A percentile compares a stretch with the other conserved stretches of the same genome.
These are phyloP conservation scores for Eulemur mongoz DNA, from an alignment of 2,797 vertebrate genomes.

Conservation along the genomic window DNA sequence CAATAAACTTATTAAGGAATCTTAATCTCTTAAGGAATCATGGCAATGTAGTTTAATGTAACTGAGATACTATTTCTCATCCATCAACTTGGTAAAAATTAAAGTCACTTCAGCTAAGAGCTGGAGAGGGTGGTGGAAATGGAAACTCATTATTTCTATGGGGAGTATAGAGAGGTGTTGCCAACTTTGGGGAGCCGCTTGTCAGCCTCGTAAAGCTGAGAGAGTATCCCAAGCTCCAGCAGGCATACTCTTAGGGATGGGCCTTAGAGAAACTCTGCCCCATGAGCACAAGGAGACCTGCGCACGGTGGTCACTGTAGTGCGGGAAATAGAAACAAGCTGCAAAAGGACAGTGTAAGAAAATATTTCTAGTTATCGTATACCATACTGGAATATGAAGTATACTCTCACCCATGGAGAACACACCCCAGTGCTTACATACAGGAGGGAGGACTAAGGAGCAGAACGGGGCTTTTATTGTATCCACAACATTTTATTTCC, in stretches of 20 bases:
- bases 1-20: not conserved
- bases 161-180: not conserved
- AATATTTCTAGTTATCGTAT: not conserved
- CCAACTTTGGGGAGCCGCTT: not conserved
- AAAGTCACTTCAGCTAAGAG: not conserved
- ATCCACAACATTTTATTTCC: not conserved
- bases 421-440: not conserved
- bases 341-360: not conserved
- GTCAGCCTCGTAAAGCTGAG: not conserved
- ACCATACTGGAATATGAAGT: not conserved
- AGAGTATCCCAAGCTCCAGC: not conserved
- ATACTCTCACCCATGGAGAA: not conserved
- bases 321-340: not conserved
- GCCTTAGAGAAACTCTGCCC: not conserved
- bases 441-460: not conserved
- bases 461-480: not conserved
- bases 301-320: fast-evolving
- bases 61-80: not conserved
- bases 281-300: not conserved
- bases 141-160: not conserved
- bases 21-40: not conserved
- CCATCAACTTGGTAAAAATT: not conserved
- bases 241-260: not conserved
- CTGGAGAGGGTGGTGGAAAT: not conserved
- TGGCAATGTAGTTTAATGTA: not conserved